These are phyloP conservation scores for Chroicocephalus ridibundus DNA, from an alignment of 2,113 vertebrate species.

Conservation along the genomic window DNA sequence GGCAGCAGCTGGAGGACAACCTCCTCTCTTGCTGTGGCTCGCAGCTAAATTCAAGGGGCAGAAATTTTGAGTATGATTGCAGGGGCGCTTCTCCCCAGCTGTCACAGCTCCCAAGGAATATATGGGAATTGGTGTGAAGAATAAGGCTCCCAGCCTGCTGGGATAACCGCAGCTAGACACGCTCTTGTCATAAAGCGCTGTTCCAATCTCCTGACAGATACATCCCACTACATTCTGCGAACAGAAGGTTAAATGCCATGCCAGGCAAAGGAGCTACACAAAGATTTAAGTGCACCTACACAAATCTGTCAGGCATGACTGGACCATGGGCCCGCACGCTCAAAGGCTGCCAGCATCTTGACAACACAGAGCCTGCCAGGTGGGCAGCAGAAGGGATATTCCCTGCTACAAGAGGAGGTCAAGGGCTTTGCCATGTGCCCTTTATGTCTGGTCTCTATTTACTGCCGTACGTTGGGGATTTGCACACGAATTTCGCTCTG, in stretches of 20 bases:
- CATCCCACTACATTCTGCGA: neutral
- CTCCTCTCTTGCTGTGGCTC: neutral
- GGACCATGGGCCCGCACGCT: neutral
- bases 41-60: neutral
- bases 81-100: neutral
- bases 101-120: neutral
- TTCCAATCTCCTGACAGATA: slow-evolving; percentile 31
- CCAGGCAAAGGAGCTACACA: slow-evolving; percentile 13
- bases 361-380: neutral
- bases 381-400: neutral
- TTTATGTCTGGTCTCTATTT: neutral
- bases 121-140: neutral
- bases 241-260: slow-evolving; percentile 41
- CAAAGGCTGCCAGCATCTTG: neutral
- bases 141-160: neutral
- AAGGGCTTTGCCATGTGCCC: neutral
- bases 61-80: neutral
- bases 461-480: neutral
- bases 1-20: neutral
- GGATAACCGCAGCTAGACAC: neutral
- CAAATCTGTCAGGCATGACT: slow-evolving; percentile 19
- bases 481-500: neutral
- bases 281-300: neutral
- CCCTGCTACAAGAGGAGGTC: neutral
- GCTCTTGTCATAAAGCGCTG: neutral